Conservation (phyloP, 2,113 vertebrate genomes). For the Notiomystis cincta region DNA sequence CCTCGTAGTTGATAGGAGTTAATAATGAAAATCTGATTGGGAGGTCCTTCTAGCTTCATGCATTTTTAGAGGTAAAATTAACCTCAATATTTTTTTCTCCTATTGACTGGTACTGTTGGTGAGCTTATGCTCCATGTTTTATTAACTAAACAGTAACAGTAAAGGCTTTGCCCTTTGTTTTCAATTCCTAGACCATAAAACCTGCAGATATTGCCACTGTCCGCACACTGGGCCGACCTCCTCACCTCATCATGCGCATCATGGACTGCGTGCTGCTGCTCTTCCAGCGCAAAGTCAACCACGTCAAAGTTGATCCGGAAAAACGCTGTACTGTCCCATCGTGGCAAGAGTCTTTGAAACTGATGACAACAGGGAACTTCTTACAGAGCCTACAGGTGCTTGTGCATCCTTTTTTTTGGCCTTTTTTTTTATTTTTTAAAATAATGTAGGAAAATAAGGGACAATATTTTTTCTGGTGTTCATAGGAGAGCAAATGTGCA, state of each 20-base stretch:
- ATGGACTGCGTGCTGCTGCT: conserved; percentile 97
- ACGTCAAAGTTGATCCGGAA: conserved; percentile 83
- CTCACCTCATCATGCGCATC: conserved; percentile 96
- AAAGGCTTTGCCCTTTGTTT: background rate
- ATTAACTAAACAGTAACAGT: background rate
- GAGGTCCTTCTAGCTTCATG: background rate
- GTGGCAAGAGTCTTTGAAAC: conserved; percentile 94
- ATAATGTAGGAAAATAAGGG: background rate
- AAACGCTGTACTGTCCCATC: conserved; percentile 82
- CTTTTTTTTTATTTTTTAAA: too few relatives aligned
- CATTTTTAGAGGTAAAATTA: background rate
- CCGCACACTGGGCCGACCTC: conserved; percentile 88
- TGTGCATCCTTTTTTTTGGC: background rate
- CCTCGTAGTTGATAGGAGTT: background rate
- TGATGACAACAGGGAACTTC: conserved; percentile 97
- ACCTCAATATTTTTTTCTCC: background rate
- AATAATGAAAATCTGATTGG: background rate
- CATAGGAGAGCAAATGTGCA: background rate
- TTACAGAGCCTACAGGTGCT: conserved; percentile 89
- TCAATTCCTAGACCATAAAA: conserved; percentile 85
- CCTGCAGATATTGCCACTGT: conserved; percentile 92
- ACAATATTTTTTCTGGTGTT: background rate
- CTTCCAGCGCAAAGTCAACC: conserved; percentile 85
- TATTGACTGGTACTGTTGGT: background rate
- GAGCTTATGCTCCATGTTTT: background rate